phyloP scores from a whole-genome alignment of 2,888 invertebrate genomes.

The Dolichomitus sp. region DNA sequence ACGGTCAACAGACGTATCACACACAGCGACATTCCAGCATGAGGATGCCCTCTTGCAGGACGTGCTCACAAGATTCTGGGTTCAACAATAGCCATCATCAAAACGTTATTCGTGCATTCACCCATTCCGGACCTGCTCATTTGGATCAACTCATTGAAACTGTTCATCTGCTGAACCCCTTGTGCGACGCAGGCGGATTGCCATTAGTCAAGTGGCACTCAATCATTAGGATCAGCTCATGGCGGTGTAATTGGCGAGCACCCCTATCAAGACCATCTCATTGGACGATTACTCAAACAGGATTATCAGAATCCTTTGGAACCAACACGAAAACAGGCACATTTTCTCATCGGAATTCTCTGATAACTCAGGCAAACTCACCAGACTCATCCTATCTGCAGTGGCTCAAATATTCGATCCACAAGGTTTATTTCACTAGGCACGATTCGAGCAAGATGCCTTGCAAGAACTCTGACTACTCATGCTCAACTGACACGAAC shows the following conservation, averaged over 20 bases:
- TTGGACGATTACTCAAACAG: conserved; percentile 44
- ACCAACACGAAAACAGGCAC: background rate
- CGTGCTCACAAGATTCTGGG: too few relatives aligned
- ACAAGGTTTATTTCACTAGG: conserved; percentile 60
- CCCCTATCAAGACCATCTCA: conserved; percentile 1
- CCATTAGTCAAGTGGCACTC: too few relatives aligned
- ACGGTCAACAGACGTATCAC: too few relatives aligned
- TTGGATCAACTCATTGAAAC: too few relatives aligned
- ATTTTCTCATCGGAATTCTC: conserved; percentile 20
- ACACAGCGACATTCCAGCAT: too few relatives aligned
- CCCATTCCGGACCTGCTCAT: conserved; percentile 29
- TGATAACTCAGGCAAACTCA: background rate
- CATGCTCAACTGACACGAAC: too few relatives aligned
- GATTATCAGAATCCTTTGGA: conserved; percentile 44
- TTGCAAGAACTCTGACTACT: conserved; percentile 57
- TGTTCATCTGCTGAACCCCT: too few relatives aligned
- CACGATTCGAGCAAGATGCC: conserved; percentile 41
- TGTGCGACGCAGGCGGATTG: too few relatives aligned
- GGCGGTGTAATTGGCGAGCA: conserved; percentile 16
- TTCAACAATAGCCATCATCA: too few relatives aligned
- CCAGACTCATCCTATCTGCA: conserved; percentile 36
- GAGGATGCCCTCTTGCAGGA: too few relatives aligned
- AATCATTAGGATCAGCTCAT: background rate
- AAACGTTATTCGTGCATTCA: too few relatives aligned
- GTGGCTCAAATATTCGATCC: conserved; percentile 59